A percentile compares a stretch with the other conserved stretches of the same genome.
phyloP scores from a whole-genome alignment of 2,113 vertebrate species.

The Calyptommatus sinebrachiatus region DNA sequence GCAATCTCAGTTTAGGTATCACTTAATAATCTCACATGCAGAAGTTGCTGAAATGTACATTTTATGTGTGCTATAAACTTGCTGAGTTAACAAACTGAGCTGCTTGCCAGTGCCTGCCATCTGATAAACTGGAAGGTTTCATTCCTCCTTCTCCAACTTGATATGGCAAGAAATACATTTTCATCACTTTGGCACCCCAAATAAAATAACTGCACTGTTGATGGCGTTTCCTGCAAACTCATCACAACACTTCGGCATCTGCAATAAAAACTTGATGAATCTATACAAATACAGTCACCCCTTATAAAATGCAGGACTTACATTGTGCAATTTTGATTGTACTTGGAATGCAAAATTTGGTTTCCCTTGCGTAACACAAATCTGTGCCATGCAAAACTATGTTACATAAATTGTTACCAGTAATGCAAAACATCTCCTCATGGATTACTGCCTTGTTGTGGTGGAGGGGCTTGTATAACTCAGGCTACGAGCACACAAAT shows the following conservation, averaged over 20 bases:
- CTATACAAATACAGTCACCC: too few relatives aligned
- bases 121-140: conserved; percentile 48
- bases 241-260: background rate
- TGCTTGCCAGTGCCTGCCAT: background rate
- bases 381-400: too few relatives aligned
- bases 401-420: too few relatives aligned
- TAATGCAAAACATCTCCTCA: too few relatives aligned
- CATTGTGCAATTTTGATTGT: too few relatives aligned
- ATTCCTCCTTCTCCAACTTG: conserved; percentile 45
- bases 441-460: too few relatives aligned
- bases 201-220: conserved; percentile 28
- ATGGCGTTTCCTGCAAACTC: background rate
- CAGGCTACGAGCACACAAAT: too few relatives aligned
- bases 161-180: conserved; percentile 43
- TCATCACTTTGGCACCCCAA: conserved; percentile 51
- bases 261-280: background rate
- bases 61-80: conserved; percentile 41
- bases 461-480: too few relatives aligned
- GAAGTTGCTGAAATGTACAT: conserved; percentile 41
- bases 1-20: conserved; percentile 19
- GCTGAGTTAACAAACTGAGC: conserved; percentile 47
- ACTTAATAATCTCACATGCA: conserved; percentile 46
- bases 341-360: too few relatives aligned
- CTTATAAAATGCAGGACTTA: too few relatives aligned
- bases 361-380: too few relatives aligned